These are phyloP conservation scores for Cebus imitator DNA, from an alignment of 2,113 vertebrate species.

Conservation along the genomic window DNA sequence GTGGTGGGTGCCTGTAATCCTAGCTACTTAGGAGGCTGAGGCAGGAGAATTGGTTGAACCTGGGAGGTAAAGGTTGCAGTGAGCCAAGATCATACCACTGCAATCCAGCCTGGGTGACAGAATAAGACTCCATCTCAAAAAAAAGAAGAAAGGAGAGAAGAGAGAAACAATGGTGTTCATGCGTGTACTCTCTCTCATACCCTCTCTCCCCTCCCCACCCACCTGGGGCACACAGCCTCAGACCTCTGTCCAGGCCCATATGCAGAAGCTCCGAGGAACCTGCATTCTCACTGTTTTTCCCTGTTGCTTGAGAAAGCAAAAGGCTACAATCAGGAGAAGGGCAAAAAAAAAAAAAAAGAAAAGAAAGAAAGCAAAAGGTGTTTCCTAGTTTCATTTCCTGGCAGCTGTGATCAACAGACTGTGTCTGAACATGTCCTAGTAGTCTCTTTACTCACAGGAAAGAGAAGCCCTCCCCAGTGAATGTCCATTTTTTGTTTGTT, in stretches of 20 bases:
- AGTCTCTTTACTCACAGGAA: not conserved
- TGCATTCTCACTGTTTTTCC: not conserved
- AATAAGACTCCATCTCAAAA: too few species aligned
- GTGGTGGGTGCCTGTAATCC: too few species aligned
- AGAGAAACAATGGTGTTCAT: not conserved
- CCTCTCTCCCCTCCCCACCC: too few species aligned
- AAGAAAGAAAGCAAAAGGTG: not conserved
- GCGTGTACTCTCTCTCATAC: not conserved
- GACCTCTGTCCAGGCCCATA: not conserved
- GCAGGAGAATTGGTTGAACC: too few species aligned
- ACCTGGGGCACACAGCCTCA: too few species aligned
- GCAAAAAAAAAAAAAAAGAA: too few species aligned
- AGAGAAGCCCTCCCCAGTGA: not conserved
- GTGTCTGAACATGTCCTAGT: not conserved
- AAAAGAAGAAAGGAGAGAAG: not conserved
- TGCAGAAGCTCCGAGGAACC: not conserved
- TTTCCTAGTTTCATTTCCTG: not conserved
- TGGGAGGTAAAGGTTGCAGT: too few species aligned
- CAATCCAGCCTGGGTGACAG: too few species aligned
- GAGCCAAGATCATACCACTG: too few species aligned
- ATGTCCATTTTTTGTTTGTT: too few species aligned
- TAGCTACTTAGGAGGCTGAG: too few species aligned
- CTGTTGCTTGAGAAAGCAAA: not conserved
- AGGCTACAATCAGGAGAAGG: not conserved
- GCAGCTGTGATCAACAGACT: not conserved